These are phyloP conservation scores for Podarcis muralis DNA, from an alignment of 2,113 vertebrate genomes.

Conservation along the genomic window DNA sequence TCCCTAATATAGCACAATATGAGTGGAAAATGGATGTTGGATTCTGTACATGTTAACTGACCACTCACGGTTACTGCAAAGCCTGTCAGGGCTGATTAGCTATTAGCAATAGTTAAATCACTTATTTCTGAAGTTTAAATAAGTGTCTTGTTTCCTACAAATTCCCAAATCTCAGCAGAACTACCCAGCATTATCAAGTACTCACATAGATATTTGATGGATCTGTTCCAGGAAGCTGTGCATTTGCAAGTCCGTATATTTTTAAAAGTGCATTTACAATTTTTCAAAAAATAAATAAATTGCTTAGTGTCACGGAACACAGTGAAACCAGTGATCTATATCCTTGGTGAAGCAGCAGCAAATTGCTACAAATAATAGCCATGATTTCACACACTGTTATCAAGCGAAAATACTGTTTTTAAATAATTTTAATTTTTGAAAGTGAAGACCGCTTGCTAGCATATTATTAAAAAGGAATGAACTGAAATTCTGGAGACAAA, in stretches of 20 bases:
- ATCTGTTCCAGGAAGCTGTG: neutral
- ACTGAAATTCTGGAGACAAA: constrained; percentile 42
- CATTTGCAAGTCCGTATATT: neutral
- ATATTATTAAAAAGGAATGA: constrained; percentile 1
- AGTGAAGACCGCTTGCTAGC: neutral
- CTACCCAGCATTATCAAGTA: neutral
- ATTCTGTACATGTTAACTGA: neutral
- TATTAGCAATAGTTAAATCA: neutral
- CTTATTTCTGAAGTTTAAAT: neutral
- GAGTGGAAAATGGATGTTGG: neutral
- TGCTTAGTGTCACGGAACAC: too few relatives aligned
- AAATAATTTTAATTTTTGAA: neutral
- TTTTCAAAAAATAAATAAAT: too few relatives aligned
- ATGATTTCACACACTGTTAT: neutral
- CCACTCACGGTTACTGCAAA: neutral
- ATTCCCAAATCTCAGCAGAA: neutral
- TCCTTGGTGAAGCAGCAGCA: constrained; percentile 62
- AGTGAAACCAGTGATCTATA: neutral
- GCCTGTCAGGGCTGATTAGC: neutral
- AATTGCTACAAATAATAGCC: constrained; percentile 48
- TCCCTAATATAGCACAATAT: neutral
- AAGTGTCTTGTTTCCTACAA: neutral
- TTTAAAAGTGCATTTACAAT: neutral
- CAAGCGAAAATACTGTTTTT: neutral
- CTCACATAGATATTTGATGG: neutral